These are phyloP conservation scores for Lordiphosa fenestrarum DNA, from an alignment of 2,888 invertebrate species.

Conservation along the genomic window DNA sequence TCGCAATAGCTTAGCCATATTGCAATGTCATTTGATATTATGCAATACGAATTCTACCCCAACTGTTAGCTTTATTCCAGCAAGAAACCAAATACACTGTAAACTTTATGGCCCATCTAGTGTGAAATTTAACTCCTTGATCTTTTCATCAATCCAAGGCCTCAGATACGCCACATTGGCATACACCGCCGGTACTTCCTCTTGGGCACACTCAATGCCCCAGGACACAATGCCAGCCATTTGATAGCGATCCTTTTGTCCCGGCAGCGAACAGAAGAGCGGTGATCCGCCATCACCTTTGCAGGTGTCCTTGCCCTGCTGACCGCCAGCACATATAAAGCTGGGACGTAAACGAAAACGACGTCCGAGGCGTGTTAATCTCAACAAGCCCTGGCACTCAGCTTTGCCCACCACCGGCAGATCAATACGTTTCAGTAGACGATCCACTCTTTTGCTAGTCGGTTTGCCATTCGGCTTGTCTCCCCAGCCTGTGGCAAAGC, in stretches of 20 bases:
- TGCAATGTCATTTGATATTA: no score
- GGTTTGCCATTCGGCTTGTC: slow-evolving; percentile 60
- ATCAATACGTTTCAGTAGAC: slow-evolving; percentile 85
- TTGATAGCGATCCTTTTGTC: slow-evolving; percentile 46
- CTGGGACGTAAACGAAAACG: slow-evolving; percentile 85
- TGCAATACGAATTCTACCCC: no score
- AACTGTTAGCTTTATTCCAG: no score
- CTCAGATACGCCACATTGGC: slow-evolving; percentile 85
- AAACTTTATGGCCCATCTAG: slow-evolving; percentile 10
- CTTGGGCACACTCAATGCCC: slow-evolving; percentile 88
- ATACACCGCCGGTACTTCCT: slow-evolving; percentile 86
- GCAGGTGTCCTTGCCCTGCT: slow-evolving; percentile 81
- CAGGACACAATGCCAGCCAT: slow-evolving; percentile 81
- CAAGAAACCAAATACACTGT: no score
- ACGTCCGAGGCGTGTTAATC: slow-evolving; percentile 83
- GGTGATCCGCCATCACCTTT: slow-evolving; percentile 88
- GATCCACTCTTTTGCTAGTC: slow-evolving; percentile 79
- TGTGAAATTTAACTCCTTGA: slow-evolving; percentile 38
- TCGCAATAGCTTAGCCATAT: no score
- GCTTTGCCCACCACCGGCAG: slow-evolving; percentile 84
- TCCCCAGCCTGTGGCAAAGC: slow-evolving; percentile 74
- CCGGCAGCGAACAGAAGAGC: slow-evolving; percentile 84
- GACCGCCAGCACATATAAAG: slow-evolving; percentile 90
- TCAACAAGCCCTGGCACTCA: slow-evolving; percentile 81
- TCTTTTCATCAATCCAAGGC: slow-evolving; percentile 84